Evolutionary conservation across 1,140 invertebrate genomes (phyloP).

Genomic region (Sycobia sp.): DNA sequence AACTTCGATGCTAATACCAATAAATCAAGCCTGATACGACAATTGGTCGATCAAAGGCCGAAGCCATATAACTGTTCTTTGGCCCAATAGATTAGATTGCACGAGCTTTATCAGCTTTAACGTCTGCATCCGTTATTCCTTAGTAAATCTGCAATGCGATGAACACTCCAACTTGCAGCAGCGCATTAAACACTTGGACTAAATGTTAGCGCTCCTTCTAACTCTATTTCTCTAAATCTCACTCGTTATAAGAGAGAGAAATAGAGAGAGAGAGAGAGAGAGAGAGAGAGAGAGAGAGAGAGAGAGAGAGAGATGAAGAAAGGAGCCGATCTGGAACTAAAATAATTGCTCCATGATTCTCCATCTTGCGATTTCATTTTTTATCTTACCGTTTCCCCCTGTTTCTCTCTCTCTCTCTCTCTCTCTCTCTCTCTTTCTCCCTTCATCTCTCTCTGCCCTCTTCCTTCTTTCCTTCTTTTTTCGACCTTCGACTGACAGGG

Average conservation of each 20-base stretch:
- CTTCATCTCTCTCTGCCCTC: no score
- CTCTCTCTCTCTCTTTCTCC: no score
- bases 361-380: slow-evolving; percentile 15
- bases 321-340: slow-evolving; percentile 50
- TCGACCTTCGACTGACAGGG: slow-evolving; percentile 47
- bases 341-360: slow-evolving; percentile 55
- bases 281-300: neutral
- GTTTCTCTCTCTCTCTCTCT: slow-evolving; percentile 16
- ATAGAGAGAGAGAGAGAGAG: no score
- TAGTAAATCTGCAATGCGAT: slow-evolving; percentile 30
- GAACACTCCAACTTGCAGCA: no score
- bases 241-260: no score
- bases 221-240: no score
- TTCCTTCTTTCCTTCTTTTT: no score
- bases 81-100: slow-evolving; percentile 36
- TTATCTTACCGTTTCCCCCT: slow-evolving; percentile 35
- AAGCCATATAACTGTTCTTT: neutral
- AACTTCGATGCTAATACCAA: no score
- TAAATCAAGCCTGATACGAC: no score
- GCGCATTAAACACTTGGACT: no score
- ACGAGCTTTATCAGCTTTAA: slow-evolving; percentile 41
- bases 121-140: slow-evolving; percentile 23
- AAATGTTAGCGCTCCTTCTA: no score
- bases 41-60: neutral
- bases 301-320: no score